phyloP scores from a whole-genome alignment of 2,797 vertebrate species.

The Poecilia picta region DNA sequence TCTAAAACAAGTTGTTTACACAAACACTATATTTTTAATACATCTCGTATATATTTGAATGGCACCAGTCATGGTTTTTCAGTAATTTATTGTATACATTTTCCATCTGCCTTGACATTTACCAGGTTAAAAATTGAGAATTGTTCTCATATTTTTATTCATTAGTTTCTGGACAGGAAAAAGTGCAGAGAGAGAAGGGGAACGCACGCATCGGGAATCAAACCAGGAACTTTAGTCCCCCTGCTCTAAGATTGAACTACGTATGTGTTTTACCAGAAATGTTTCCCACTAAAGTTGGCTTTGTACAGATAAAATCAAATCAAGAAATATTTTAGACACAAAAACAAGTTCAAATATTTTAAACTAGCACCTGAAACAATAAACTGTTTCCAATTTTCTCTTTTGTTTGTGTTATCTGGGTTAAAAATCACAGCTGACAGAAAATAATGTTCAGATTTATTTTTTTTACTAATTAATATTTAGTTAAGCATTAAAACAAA shows the following conservation, averaged over 20 bases:
- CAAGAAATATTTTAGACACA: background rate
- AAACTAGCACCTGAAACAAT: background rate
- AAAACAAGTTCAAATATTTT: background rate
- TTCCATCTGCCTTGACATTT: background rate
- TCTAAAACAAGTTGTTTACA: background rate
- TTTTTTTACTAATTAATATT: background rate
- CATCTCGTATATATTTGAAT: background rate
- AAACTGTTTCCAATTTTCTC: background rate
- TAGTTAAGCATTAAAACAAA: background rate
- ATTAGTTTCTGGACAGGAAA: too few relatives aligned
- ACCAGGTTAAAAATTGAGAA: background rate
- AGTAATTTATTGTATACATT: background rate
- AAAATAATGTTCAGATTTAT: background rate
- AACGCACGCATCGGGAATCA: too few relatives aligned
- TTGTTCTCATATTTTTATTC: background rate
- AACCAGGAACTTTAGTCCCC: too few relatives aligned
- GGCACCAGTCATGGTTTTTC: background rate
- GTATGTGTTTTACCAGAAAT: background rate
- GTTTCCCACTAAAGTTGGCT: background rate
- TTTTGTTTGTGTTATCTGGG: background rate
- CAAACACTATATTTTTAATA: background rate
- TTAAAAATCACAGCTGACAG: background rate
- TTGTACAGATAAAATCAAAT: background rate
- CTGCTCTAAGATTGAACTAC: too few relatives aligned
- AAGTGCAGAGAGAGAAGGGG: too few relatives aligned